Conservation (phyloP, 2,113 vertebrate species). For the Spheniscus mendiculus region DNA sequence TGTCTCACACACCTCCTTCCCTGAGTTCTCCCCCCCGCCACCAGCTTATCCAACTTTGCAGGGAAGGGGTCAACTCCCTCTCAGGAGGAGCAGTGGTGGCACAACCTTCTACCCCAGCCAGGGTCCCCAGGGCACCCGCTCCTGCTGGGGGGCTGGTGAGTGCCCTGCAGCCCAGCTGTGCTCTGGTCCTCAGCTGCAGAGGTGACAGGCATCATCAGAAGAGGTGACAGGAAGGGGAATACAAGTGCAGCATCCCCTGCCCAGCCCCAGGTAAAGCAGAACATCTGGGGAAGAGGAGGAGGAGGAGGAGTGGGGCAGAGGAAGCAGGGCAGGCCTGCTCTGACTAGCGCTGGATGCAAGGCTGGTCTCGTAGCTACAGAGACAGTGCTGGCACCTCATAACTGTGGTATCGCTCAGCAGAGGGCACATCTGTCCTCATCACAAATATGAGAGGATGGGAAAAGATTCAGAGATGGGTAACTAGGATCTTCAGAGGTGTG, state of each 20-base stretch:
- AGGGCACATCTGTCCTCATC: not conserved
- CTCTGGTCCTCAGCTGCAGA: not conserved
- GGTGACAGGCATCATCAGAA: not conserved
- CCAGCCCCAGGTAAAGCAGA: not conserved
- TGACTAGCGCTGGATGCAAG: not conserved
- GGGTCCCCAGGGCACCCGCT: accelerated
- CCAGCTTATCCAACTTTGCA: not conserved
- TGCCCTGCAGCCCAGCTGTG: not conserved
- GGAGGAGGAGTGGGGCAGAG: not conserved
- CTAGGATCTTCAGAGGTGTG: not conserved
- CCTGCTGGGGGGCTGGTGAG: not conserved
- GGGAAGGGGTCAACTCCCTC: not conserved
- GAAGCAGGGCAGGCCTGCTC: not conserved
- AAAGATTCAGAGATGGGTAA: not conserved
- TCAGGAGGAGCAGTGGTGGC: not conserved
- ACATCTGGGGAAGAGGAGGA: not conserved
- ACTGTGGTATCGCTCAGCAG: accelerated
- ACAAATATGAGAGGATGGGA: not conserved
- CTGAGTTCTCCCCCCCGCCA: not conserved
- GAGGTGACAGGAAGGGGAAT: not conserved
- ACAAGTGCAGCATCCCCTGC: not conserved
- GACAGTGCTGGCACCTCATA: not conserved
- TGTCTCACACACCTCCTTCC: not conserved
- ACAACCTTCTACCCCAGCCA: not conserved
- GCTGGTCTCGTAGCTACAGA: not conserved